A percentile compares a stretch with the other conserved stretches of the same genome.
Evolutionary conservation across 2,888 invertebrate genomes (phyloP).

Genomic region (Eremobia ochroleuca): DNA sequence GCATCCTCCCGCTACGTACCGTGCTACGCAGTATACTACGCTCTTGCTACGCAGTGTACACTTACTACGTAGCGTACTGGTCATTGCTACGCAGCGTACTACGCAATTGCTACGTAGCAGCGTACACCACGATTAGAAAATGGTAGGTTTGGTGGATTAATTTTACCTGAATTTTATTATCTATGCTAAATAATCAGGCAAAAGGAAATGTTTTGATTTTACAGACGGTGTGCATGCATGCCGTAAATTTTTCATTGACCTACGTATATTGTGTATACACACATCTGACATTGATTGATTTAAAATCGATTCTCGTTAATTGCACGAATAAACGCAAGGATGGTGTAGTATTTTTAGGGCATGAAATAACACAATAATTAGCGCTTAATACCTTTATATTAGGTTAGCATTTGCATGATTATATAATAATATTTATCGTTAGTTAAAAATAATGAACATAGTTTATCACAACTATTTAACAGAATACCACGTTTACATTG

Average conservation of each 20-base stretch:
- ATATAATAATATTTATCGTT: constrained; percentile 46
- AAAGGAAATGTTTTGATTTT: not conserved
- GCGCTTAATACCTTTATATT: constrained; percentile 51
- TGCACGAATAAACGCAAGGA: constrained; percentile 2
- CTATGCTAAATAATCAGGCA: not conserved
- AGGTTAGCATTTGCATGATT: constrained; percentile 53
- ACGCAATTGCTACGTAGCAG: not conserved
- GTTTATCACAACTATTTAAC: constrained; percentile 55
- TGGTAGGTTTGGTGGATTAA: not conserved
- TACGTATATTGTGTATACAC: constrained; percentile 14
- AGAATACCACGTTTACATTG: constrained; percentile 47
- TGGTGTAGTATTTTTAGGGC: not conserved
- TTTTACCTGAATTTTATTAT: not conserved
- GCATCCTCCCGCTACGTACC: not conserved
- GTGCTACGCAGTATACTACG: not conserved
- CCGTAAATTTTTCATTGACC: constrained; percentile 3
- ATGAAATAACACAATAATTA: constrained; percentile 45
- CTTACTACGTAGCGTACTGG: not conserved
- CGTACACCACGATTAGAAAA: not conserved
- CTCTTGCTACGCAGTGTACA: not conserved
- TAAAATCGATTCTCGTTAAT: constrained; percentile 1
- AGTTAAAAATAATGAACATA: constrained; percentile 36
- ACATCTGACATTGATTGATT: constrained; percentile 22
- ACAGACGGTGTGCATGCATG: not conserved
- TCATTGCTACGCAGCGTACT: not conserved